Conservation (phyloP, 2,797 vertebrate genomes). For the Ataeniobius toweri region DNA sequence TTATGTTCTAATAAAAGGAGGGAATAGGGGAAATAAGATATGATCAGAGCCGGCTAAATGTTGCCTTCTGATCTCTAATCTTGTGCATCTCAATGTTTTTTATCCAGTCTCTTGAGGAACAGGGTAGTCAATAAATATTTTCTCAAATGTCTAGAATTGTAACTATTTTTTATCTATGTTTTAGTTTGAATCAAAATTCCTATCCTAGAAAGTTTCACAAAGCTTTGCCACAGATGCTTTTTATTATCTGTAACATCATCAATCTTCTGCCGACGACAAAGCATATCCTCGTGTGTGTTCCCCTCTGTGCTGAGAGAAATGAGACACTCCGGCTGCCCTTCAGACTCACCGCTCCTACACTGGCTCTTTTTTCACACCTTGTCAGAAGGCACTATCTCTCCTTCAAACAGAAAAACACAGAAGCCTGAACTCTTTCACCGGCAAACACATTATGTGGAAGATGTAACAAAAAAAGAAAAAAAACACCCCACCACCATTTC, state of each 20-base stretch:
- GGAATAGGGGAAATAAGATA: background rate
- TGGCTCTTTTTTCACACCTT: conserved; percentile 68
- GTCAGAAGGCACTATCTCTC: conserved; percentile 66
- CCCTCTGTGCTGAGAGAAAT: conserved; percentile 49
- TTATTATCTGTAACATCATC: conserved; percentile 40
- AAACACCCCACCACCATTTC: conserved; percentile 37
- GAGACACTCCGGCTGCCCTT: conserved; percentile 58
- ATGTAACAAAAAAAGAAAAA: conserved; percentile 1
- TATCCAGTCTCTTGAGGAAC: background rate
- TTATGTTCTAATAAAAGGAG: background rate
- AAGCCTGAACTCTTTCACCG: conserved; percentile 57
- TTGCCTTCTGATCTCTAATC: background rate
- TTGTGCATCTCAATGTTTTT: background rate
- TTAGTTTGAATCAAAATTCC: background rate
- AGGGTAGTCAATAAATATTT: conserved; percentile 8
- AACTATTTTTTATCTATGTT: background rate
- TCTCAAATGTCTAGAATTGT: background rate
- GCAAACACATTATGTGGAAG: conserved; percentile 23
- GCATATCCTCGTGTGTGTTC: conserved; percentile 37
- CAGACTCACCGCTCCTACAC: conserved; percentile 53
- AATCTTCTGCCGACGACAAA: conserved; percentile 39
- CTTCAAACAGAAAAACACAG: conserved; percentile 31
- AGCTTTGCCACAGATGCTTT: conserved; percentile 6
- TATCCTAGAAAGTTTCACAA: background rate
- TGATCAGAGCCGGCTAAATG: background rate